Base-by-base conservation (phyloP, 2,113 vertebrate species). In the Microtus oregoni region DNA sequence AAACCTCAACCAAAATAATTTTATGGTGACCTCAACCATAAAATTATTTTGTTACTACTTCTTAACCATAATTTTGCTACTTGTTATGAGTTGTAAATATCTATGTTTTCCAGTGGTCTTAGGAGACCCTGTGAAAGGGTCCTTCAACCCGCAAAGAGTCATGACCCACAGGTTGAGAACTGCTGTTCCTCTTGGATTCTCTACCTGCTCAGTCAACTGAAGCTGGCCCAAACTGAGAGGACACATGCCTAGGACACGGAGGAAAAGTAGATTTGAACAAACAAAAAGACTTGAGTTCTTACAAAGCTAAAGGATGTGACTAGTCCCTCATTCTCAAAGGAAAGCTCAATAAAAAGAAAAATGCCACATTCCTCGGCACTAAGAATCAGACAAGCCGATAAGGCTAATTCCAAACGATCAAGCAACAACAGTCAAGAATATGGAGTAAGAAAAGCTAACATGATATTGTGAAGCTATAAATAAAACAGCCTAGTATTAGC, bases 381-480 rank as follows among this genome's bases (percentile, higher is more conserved):
- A 30, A 75, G 65, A 93, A 63, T 30, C 26, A 72, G 76, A 89
- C 70, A 89, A 65, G 77, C 22, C 61, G 41, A 63, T 41, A 41
- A 97, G 35, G 68, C 17, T 89, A 65, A 73, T 52, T 83, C 88
- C 90, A 24, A 52, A 26, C 6, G 79, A 52, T 73, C 20, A 82
- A 73, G 70, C 52, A 92, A 76, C 26, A 30, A 83, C 0, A 86
- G 14, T 8, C 24, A 95, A 30, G 81, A 63, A 41, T 10, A 8
- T 63, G 82, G 47, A 90, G 82, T 77, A 20, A 92, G 30, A 85
- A 75, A 15, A 89, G 20, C 9, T 79, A 58, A 7, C 15, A 30
- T 32, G n/a, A 72, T 24, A 82, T 47, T 86, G n/a, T 61, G 90
- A 95, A 61, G 26, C 22, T 85, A 78, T 38, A 96, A 94, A 83